Evolutionary conservation across 2,888 invertebrate species (phyloP).

Genomic region (Phlogophora meticulosa): DNA sequence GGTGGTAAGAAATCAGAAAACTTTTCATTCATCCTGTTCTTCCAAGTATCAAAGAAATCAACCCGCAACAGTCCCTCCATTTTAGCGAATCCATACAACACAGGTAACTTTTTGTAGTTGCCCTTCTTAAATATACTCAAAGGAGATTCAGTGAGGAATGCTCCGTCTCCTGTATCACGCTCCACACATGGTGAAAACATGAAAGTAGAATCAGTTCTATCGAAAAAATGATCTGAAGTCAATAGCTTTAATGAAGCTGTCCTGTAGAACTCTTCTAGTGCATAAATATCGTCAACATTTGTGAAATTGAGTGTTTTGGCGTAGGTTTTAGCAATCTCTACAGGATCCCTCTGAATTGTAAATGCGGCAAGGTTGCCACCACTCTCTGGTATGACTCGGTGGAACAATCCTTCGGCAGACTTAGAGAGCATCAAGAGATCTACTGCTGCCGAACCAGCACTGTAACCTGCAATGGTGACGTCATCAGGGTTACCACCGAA

Average conservation of each 20-base stretch:
- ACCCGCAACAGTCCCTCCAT: background rate
- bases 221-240: constrained; percentile 50
- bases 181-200: constrained; percentile 51
- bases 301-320: constrained; percentile 10
- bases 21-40: constrained; percentile 71
- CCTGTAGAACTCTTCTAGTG: constrained; percentile 76
- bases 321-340: background rate
- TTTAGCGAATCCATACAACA: constrained; percentile 60
- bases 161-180: constrained; percentile 53
- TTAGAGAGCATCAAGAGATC: constrained; percentile 15
- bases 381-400: constrained; percentile 74
- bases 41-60: constrained; percentile 50
- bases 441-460: background rate
- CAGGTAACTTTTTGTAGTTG: constrained; percentile 70
- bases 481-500: constrained; percentile 78
- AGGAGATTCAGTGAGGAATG: constrained; percentile 72
- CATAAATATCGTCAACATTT: constrained; percentile 69
- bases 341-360: constrained; percentile 13
- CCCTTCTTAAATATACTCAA: constrained; percentile 70
- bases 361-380: background rate
- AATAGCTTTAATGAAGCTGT: constrained; percentile 67
- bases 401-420: constrained; percentile 68
- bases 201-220: constrained; percentile 54
- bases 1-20: constrained; percentile 73
- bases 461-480: constrained; percentile 28